These are phyloP conservation scores for Apodemia zela DNA, from an alignment of 2,888 invertebrate genomes.

Conservation along the genomic window DNA sequence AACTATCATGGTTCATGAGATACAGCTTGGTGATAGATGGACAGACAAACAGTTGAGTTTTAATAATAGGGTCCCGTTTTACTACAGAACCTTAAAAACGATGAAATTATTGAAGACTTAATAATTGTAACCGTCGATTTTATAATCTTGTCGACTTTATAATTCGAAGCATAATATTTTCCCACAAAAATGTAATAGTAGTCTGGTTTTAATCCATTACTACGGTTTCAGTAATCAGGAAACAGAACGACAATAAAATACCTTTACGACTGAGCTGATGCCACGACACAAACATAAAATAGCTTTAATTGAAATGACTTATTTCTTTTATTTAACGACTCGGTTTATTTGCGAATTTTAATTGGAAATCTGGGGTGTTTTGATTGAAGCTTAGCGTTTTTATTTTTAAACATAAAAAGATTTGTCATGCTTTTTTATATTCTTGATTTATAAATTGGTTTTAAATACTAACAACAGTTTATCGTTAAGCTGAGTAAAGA, in stretches of 20 bases:
- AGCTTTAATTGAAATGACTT: slow-evolving; percentile 57
- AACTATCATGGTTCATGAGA: no score
- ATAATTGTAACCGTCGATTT: background rate
- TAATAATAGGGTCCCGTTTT: no score
- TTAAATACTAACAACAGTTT: no score
- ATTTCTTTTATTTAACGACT: slow-evolving; percentile 36
- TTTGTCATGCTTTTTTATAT: no score
- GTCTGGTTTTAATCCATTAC: slow-evolving; percentile 11
- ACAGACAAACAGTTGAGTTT: no score
- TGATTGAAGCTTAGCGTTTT: background rate
- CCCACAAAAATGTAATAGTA: slow-evolving; percentile 3
- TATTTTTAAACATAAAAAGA: background rate
- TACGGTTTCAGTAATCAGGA: background rate
- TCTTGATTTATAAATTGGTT: no score
- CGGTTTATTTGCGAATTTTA: slow-evolving; percentile 31
- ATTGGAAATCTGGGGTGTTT: slow-evolving; percentile 26
- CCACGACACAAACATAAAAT: slow-evolving; percentile 42
- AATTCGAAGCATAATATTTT: background rate
- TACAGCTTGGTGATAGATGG: no score
- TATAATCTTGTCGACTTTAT: background rate
- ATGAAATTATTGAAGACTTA: no score
- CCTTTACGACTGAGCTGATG: slow-evolving; percentile 41
- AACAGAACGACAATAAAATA: slow-evolving; percentile 30
- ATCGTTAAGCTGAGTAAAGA: no score
- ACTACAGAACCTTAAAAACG: no score